A percentile compares a stretch with the other conserved stretches of the same genome.
phyloP scores from a whole-genome alignment of 2,113 vertebrate genomes.

The Malaclemys terrapin region DNA sequence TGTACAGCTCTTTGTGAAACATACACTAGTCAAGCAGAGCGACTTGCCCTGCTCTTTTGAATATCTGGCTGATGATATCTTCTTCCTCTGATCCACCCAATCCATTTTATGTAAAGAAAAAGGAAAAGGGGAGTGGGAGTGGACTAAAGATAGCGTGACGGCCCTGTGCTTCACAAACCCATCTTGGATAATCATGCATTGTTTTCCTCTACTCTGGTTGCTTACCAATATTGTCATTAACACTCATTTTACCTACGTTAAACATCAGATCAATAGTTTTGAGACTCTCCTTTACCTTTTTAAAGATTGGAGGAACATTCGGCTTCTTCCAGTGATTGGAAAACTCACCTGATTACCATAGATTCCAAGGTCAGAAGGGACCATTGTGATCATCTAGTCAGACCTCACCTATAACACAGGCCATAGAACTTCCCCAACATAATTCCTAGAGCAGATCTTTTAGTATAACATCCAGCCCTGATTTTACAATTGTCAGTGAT shows the following conservation, averaged over 20 bases:
- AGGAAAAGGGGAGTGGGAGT: background rate
- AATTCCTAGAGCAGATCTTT: no score
- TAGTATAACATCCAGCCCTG: no score
- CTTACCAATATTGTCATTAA: background rate
- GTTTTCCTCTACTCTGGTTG: background rate
- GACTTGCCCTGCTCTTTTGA: constrained; percentile 7
- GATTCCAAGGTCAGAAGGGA: no score
- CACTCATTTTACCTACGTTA: background rate
- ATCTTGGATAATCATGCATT: background rate
- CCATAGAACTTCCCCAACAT: no score
- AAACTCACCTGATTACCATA: background rate
- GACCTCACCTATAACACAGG: no score
- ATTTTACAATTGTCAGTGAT: no score
- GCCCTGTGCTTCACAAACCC: background rate
- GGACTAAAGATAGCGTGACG: constrained; percentile 35
- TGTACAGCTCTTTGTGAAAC: constrained; percentile 35
- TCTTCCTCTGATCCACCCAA: constrained; percentile 30
- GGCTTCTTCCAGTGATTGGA: background rate
- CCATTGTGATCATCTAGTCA: no score
- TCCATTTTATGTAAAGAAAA: constrained; percentile 54
- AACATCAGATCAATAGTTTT: background rate
- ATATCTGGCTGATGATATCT: constrained; percentile 53
- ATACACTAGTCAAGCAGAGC: constrained; percentile 47
- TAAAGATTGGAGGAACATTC: background rate
- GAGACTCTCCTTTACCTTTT: background rate